Evolutionary conservation across 2,888 invertebrate genomes (phyloP).

Genomic region (Leptarthrus brevirostris): DNA sequence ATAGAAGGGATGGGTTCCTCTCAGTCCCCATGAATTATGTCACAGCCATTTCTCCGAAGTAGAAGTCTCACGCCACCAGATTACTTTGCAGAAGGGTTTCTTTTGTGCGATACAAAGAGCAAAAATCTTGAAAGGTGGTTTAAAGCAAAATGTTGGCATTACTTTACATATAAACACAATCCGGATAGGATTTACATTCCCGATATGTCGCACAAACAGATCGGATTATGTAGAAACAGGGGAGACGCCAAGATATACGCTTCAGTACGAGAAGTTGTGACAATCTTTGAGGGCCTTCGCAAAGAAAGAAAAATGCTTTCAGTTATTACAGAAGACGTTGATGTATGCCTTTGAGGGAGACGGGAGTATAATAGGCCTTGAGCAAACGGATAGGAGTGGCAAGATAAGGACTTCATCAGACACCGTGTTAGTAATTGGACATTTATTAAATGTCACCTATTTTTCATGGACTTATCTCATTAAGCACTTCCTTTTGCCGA

Average conservation of each 20-base stretch:
- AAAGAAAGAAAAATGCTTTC: constrained; percentile 48
- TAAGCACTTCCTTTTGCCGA: constrained; percentile 23
- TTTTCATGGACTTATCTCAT: constrained; percentile 40
- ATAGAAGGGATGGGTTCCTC: not conserved
- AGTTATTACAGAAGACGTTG: constrained; percentile 48
- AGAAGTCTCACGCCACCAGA: constrained; percentile 8
- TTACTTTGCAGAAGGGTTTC: constrained; percentile 32
- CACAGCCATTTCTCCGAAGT: constrained; percentile 27
- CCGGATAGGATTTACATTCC: constrained; percentile 48
- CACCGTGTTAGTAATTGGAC: constrained; percentile 45
- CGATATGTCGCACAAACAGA: constrained; percentile 48
- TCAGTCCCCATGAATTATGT: constrained; percentile 36
- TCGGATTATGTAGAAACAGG: constrained; percentile 19
- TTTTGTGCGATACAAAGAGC: not conserved
- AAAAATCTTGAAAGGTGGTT: constrained; percentile 18
- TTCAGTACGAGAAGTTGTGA: constrained; percentile 20
- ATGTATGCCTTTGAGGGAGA: constrained; percentile 14
- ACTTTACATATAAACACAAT: constrained; percentile 48
- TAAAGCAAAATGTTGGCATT: constrained; percentile 24
- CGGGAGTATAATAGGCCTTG: constrained; percentile 16
- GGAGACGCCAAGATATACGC: constrained; percentile 11
- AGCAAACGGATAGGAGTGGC: constrained; percentile 12
- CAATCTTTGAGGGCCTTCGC: constrained; percentile 13
- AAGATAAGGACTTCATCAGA: constrained; percentile 40
- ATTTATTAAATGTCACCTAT: constrained; percentile 47